Evolutionary conservation across 2,888 invertebrate genomes (phyloP).

Genomic region (Trissoscelio sp.): DNA sequence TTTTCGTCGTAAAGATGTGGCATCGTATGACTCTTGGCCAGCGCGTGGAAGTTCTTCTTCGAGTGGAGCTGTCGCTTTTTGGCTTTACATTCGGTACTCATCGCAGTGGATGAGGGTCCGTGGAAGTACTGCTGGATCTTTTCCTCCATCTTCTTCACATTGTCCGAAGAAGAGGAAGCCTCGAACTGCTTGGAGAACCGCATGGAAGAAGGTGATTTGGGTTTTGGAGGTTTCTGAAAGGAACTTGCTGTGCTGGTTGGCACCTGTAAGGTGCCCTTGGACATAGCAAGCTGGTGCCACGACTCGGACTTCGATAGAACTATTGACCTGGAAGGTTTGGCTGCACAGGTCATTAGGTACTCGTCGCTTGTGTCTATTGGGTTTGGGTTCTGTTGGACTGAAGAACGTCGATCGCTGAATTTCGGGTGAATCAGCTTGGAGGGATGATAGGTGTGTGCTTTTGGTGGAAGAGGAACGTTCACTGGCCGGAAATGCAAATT

Average conservation of each 20-base stretch:
- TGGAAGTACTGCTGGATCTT: constrained; percentile 81
- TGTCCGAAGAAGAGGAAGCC: constrained; percentile 84
- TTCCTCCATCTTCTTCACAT: constrained; percentile 80
- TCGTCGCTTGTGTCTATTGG: constrained; percentile 81
- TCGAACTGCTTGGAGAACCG: constrained; percentile 92
- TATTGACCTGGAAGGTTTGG: constrained; percentile 78
- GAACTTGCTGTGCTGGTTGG: constrained; percentile 81
- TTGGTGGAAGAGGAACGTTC: constrained; percentile 72
- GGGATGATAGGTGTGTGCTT: constrained; percentile 72
- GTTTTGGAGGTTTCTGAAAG: constrained; percentile 83
- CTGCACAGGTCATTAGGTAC: constrained; percentile 80
- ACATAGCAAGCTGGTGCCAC: constrained; percentile 89
- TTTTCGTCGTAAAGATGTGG: constrained; percentile 87
- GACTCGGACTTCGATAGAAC: constrained; percentile 89
- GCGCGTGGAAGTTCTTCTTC: constrained; percentile 83
- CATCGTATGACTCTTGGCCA: constrained; percentile 91
- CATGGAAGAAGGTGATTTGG: constrained; percentile 90
- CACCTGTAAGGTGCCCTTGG: constrained; percentile 73
- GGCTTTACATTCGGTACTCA: constrained; percentile 71
- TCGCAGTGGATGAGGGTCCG: constrained; percentile 72
- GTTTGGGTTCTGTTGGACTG: constrained; percentile 67
- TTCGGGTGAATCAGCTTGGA: constrained; percentile 68
- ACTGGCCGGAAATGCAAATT: constrained; percentile 73
- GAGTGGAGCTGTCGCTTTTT: constrained; percentile 61
- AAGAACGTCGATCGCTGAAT: constrained; percentile 69